Evolutionary conservation across 1,140 invertebrate genomes (phyloP), one percentile per base, ranked within the genome.

Genomic region (Orussus abietinus): DNA sequence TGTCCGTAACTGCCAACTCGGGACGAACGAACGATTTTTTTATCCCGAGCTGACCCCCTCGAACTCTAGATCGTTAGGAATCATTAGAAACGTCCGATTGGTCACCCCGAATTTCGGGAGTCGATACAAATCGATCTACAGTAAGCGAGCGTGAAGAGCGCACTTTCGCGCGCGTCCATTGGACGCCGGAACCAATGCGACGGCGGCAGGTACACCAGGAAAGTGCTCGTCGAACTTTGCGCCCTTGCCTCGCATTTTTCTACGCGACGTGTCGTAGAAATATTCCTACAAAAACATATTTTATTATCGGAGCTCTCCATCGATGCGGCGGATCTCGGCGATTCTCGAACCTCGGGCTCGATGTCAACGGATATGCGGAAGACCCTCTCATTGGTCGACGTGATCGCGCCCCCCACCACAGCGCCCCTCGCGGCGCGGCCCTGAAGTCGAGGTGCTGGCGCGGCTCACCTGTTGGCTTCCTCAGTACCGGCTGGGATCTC

Each of bases 401-500:
- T 14, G 11, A 12, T 4, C 5, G 26, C 13, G 15, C 11, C 3
- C 7, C 4, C 10, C 11, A 20, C 14, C 28, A 11, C 12, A n/a
- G 32, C 35, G 7, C 17, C 19, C 14, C 28, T 38, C 26, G 20
- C 46, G 53, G 45, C 55, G 55, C 60, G 57, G 47, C 51, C 57
- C 60, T 63, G 60, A 28, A 22, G 25, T 38, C 52, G 49, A 59
- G 57, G 52, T 49, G 60, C 44, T 62, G 59, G 57, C 59, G 54
- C 33, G 47, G 51, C 59, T 62, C 59, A 63, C 60, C 59, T 63
- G 60, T 63, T 62, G 60, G 57, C 54, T 49, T 59, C 52, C 53
- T 20, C 55, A 62, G 59, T 61, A 49, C 49, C 56, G 55, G 36
- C 52, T 54, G 56, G 48, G 49, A 52, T 57, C 52, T 59, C 55